phyloP scores from a whole-genome alignment of 2,888 invertebrate genomes.

The Ennomos quercinarius region DNA sequence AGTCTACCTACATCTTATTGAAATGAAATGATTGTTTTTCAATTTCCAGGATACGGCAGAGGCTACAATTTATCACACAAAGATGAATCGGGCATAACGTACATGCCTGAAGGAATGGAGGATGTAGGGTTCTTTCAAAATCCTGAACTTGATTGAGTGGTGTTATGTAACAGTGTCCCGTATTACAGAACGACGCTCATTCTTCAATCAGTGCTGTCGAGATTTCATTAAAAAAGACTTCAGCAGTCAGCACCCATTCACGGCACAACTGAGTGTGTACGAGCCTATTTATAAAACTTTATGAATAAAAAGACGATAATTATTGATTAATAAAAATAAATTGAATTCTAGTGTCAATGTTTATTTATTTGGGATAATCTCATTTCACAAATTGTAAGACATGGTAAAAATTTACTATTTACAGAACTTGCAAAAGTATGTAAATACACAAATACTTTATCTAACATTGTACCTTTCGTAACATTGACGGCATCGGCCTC shows the following conservation, averaged over 20 bases:
- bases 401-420: conserved; percentile 82
- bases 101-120: conserved; percentile 89
- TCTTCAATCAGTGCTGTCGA: too few species aligned
- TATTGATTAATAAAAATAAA: conserved; percentile 32
- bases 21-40: background rate
- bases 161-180: too few species aligned
- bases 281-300: too few species aligned
- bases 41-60: conserved; percentile 86
- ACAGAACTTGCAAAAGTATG: conserved; percentile 69
- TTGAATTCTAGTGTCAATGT: conserved; percentile 69
- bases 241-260: too few species aligned
- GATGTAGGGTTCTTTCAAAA: conserved; percentile 84
- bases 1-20: too few species aligned
- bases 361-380: conserved; percentile 82
- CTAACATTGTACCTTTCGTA: conserved; percentile 79
- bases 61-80: conserved; percentile 86
- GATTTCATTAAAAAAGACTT: too few species aligned
- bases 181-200: too few species aligned
- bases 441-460: conserved; percentile 68
- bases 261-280: too few species aligned
- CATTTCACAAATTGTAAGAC: conserved; percentile 80
- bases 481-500: conserved; percentile 68
- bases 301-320: conserved; percentile 32
- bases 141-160: too few species aligned
- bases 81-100: conserved; percentile 84